phyloP scores from a whole-genome alignment of 2,888 invertebrate genomes.

The Agrotis ipsilon region DNA sequence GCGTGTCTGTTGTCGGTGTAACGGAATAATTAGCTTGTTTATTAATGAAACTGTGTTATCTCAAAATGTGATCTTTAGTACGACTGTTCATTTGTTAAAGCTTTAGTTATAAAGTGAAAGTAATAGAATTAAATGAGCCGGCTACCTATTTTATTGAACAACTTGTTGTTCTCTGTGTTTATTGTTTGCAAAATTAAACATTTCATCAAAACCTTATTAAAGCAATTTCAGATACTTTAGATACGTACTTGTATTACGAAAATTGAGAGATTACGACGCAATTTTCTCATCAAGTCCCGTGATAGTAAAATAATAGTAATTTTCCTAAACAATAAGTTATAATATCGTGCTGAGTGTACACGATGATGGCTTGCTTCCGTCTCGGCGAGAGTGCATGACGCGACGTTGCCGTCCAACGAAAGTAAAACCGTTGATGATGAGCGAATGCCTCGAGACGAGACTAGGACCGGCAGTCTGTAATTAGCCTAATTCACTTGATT shows the following conservation, averaged over 20 bases:
- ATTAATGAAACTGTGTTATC: conserved; percentile 61
- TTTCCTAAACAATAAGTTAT: conserved; percentile 56
- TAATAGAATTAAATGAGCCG: conserved; percentile 32
- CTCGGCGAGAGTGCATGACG: conserved; percentile 71
- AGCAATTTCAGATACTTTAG: conserved; percentile 26
- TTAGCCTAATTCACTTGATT: conserved; percentile 57
- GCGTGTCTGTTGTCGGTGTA: conserved; percentile 58
- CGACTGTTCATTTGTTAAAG: conserved; percentile 48
- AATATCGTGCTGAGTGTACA: conserved; percentile 54
- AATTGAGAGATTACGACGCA: conserved; percentile 49
- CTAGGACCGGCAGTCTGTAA: conserved; percentile 58
- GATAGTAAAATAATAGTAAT: conserved; percentile 52
- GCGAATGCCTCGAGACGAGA: conserved; percentile 60
- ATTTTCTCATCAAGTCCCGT: conserved; percentile 40
- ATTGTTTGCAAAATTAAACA: conserved; percentile 9
- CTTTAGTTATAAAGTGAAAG: conserved; percentile 51
- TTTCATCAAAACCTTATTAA: background rate
- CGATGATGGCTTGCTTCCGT: conserved; percentile 69
- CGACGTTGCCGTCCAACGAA: conserved; percentile 69
- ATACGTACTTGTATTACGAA: conserved; percentile 15
- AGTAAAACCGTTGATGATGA: conserved; percentile 76
- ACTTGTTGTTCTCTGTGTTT: conserved; percentile 8
- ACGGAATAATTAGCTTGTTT: conserved; percentile 60
- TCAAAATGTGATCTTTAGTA: conserved; percentile 46
- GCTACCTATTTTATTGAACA: conserved; percentile 10